These are phyloP conservation scores for Anoplopoma fimbria DNA, from an alignment of 2,113 vertebrate species.

Conservation along the genomic window DNA sequence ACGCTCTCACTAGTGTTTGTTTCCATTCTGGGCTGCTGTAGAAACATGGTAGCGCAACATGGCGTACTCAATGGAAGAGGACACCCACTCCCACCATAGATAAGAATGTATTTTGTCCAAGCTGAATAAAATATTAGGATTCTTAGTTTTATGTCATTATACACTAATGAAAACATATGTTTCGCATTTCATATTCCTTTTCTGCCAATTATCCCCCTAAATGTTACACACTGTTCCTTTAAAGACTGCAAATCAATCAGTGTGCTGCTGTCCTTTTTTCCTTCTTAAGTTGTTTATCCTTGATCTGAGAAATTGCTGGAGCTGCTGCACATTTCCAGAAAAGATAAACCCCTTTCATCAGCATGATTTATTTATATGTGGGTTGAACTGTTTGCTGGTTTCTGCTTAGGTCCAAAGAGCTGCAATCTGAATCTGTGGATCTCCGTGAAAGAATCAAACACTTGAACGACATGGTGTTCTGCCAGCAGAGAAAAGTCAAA, in stretches of 20 bases:
- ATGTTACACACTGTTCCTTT: neutral
- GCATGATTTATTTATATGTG: neutral
- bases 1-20: no score
- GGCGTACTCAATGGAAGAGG: no score
- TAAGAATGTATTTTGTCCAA: no score
- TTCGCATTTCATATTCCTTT: no score
- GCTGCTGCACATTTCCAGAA: neutral
- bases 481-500: constrained; percentile 98
- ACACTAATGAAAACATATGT: no score
- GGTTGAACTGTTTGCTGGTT: neutral
- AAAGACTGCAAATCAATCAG: neutral
- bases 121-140: no score
- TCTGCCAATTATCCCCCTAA: no score
- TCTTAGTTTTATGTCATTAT: no score
- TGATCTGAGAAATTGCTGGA: neutral
- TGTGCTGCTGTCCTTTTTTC: neutral
- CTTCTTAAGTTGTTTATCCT: neutral
- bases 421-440: constrained; percentile 88
- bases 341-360: neutral
- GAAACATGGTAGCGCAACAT: no score
- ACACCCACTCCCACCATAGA: no score
- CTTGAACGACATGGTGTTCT: constrained; percentile 98
- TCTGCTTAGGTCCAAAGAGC: constrained; percentile 85
- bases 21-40: no score
- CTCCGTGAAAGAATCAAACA: constrained; percentile 94